Evolutionary conservation across 2,113 vertebrate species (phyloP).

Genomic region (Cyanistes caeruleus): DNA sequence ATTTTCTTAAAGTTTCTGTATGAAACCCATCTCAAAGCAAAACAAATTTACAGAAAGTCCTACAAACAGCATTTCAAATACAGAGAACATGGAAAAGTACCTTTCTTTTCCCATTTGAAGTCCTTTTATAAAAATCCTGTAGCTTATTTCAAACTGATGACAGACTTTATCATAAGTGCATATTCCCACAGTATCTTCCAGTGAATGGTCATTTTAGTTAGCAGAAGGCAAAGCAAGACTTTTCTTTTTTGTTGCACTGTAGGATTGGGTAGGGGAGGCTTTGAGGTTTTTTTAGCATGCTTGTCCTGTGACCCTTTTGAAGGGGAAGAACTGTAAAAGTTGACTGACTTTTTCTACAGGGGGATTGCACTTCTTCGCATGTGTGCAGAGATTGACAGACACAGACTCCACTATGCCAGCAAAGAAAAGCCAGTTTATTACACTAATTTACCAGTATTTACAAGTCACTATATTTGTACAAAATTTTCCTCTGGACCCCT

Average conservation of each 20-base stretch:
- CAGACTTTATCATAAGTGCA: not conserved
- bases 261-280: not conserved
- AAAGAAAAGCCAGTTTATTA: too few relatives aligned
- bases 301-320: not conserved
- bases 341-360: not conserved
- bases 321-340: not conserved
- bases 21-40: not conserved
- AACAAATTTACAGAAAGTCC: not conserved
- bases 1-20: not conserved
- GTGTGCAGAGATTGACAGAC: too few relatives aligned
- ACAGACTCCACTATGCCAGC: too few relatives aligned
- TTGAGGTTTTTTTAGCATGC: not conserved
- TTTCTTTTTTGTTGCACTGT: not conserved
- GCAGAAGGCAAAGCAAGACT: not conserved
- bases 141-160: not conserved
- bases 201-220: not conserved
- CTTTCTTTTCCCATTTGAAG: fast-evolving
- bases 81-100: fast-evolving
- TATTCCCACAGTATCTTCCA: not conserved
- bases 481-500: too few relatives aligned
- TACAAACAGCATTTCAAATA: not conserved
- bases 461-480: too few relatives aligned
- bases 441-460: too few relatives aligned
- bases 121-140: not conserved
- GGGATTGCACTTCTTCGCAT: not conserved